Conservation (phyloP, 2,888 invertebrate genomes). For the Acheta domesticus region DNA sequence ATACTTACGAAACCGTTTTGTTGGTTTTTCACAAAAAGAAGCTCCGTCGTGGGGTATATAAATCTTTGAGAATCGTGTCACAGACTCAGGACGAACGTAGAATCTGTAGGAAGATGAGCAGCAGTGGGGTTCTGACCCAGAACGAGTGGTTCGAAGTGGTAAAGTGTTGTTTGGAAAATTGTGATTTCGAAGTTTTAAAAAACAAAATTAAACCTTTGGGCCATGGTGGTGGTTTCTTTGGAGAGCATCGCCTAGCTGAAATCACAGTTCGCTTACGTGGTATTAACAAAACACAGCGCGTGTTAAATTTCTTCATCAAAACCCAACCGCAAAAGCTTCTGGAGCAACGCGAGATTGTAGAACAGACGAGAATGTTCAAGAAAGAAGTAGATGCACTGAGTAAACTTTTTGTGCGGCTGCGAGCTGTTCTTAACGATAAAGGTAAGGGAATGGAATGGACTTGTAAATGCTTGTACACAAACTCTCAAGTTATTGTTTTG, state of each 20-base stretch:
- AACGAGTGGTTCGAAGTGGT: neutral
- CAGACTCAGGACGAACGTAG: no score
- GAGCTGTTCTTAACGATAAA: neutral
- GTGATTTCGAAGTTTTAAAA: neutral
- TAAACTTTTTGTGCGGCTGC: neutral
- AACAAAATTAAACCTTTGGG: neutral
- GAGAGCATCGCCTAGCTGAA: neutral
- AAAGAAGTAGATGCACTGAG: neutral
- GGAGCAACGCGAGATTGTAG: neutral
- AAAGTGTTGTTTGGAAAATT: neutral
- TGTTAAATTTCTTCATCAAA: neutral
- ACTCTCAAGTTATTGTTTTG: neutral
- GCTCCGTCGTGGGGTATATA: no score
- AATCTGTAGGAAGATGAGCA: no score
- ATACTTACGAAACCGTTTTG: no score
- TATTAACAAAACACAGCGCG: neutral
- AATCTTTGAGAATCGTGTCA: no score
- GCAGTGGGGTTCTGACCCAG: no score
- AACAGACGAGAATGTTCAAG: neutral
- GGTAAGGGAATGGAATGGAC: slow-evolving; percentile 11
- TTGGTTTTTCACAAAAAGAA: no score
- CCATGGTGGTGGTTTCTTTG: neutral
- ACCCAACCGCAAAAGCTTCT: neutral
- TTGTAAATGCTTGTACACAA: neutral
- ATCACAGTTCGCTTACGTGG: neutral